These are phyloP conservation scores for Pentalonia nigronervosa DNA, from an alignment of 1,140 invertebrate species.

Conservation along the genomic window DNA sequence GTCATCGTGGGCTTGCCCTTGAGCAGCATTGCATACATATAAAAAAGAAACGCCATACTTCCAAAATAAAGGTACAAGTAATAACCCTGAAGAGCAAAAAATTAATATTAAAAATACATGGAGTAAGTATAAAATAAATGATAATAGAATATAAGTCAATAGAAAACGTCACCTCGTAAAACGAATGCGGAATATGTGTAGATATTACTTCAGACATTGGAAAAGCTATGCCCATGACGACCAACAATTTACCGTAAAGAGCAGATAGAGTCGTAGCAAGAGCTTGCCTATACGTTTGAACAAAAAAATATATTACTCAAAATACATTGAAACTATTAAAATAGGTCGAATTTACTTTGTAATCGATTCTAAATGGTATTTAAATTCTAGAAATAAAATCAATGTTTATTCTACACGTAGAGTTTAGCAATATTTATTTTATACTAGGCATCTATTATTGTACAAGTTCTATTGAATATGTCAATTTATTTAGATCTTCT, in stretches of 20 bases:
- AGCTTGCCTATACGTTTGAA: constrained; percentile 71
- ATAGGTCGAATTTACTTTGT: neutral
- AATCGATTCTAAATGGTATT: neutral
- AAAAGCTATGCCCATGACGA: constrained; percentile 93
- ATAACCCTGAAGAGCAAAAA: constrained; percentile 71
- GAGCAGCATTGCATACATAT: constrained; percentile 82
- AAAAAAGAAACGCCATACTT: constrained; percentile 86
- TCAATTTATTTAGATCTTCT: too few species aligned
- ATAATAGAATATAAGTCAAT: neutral
- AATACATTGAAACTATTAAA: neutral
- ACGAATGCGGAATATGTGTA: constrained; percentile 88
- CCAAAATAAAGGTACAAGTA: constrained; percentile 90
- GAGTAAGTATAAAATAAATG: neutral
- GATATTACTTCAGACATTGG: constrained; percentile 92
- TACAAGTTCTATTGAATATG: too few species aligned
- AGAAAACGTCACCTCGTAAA: constrained; percentile 76
- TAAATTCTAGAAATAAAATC: neutral
- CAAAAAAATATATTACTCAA: neutral
- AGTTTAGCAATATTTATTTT: too few species aligned
- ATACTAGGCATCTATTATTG: too few species aligned
- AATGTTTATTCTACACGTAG: too few species aligned
- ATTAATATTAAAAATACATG: neutral
- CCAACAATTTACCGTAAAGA: constrained; percentile 90
- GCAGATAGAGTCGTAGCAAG: constrained; percentile 87
- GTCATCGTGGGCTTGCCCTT: constrained; percentile 67